Percentiles rank a stretch among this genome's conserved stretches.
Conservation (phyloP, 1,140 invertebrate genomes). For the Oncopodura yosiiana region DNA sequence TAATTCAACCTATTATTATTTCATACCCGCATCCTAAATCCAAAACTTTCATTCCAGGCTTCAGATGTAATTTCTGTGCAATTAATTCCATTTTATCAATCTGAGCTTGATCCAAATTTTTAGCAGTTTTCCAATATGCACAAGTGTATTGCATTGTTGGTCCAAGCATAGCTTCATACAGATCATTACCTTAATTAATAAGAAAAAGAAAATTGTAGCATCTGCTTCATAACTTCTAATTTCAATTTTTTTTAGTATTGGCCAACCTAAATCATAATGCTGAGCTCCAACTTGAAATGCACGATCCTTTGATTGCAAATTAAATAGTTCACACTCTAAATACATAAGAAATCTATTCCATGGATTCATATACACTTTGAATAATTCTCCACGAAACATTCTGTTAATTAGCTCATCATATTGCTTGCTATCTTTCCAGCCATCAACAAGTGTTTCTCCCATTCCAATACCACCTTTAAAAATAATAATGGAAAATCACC, state of each 20-base stretch:
- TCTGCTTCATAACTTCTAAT: too few species aligned
- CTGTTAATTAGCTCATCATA: neutral
- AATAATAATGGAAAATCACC: too few species aligned
- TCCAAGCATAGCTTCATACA: slow-evolving; percentile 10
- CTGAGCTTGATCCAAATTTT: slow-evolving; percentile 33
- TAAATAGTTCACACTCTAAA: slow-evolving; percentile 15
- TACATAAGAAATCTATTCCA: slow-evolving; percentile 19
- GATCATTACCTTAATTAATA: slow-evolving; percentile 3
- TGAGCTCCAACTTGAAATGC: slow-evolving; percentile 18
- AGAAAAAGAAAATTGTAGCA: neutral
- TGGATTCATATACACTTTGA: neutral
- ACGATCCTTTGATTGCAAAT: slow-evolving; percentile 15
- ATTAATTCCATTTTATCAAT: slow-evolving; percentile 36
- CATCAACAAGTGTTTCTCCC: slow-evolving; percentile 10
- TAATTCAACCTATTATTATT: too few species aligned
- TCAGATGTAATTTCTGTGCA: slow-evolving; percentile 34
- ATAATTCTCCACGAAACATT: slow-evolving; percentile 4
- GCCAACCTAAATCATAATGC: slow-evolving; percentile 19
- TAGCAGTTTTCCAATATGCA: slow-evolving; percentile 9
- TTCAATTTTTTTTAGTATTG: neutral
- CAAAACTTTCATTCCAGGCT: slow-evolving; percentile 34
- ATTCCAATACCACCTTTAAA: slow-evolving; percentile 7
- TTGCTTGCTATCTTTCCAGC: slow-evolving; percentile 4
- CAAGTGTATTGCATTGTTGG: slow-evolving; percentile 13
- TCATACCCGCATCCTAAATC: slow-evolving; percentile 37